Evolutionary conservation across 2,113 vertebrate genomes (phyloP), one percentile per base, ranked within the genome.

Genomic region (Pterocles burchelli): DNA sequence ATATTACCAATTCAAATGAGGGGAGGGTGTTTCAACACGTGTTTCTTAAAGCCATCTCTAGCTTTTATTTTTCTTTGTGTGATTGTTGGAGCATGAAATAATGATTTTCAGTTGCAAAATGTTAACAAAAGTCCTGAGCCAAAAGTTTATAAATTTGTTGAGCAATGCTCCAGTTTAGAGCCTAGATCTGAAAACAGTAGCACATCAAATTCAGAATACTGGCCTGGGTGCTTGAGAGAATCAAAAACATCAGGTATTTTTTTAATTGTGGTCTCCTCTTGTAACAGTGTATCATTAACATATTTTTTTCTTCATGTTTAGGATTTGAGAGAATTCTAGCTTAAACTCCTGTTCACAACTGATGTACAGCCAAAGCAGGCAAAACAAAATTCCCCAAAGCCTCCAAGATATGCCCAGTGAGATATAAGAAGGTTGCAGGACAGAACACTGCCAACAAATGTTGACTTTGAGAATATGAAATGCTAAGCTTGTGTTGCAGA

Each of bases 1-100:
- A 31, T 22, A 24, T n/a, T 10, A 54, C 12, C 13, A 48, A 29
- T 61, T 72, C 8, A 28, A 0, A 1, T 33, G 2, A 2, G 11
- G 8, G 4, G 7, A 46, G 13, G 5, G 7, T 49, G 26, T 70
- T 75, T 43, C 14, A 36, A 86, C 71, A 3, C 0, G 1, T 31
- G 3, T 20, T 41, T 36, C 36, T 45, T 46, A 33, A 17, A 61
- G 8, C 5, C 6, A 7, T 61, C 6, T 33, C 6, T 55, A 31
- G 38, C 4, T 62, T 58, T 74, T 55, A 2, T 38, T 41, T 11
- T 46, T 4, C 3, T 45, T 71, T 66, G 2, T 70, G 18, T 58
- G 20, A 13, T 17, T 57, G 1, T n/a, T 62, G 16, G 28, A 54
- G 11, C 22, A 24, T 59, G 49, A 63, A 63, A 29, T 49, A 33